Conservation (phyloP, 2,797 vertebrate species). For the Aphelocoma californica region DNA sequence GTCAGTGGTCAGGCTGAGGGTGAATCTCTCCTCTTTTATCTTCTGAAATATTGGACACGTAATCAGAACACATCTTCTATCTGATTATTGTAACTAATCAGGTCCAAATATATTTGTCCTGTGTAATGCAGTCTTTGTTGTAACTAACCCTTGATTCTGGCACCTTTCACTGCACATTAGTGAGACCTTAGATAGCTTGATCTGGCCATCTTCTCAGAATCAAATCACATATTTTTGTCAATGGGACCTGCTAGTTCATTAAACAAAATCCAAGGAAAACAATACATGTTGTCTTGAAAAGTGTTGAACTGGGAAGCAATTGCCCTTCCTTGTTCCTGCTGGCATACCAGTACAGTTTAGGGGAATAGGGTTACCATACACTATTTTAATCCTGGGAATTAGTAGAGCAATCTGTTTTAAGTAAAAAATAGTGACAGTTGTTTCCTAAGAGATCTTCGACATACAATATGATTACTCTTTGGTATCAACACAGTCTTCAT, state of each 20-base stretch:
- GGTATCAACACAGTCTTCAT: background rate
- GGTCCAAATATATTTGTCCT: background rate
- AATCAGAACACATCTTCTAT: background rate
- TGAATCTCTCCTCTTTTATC: background rate
- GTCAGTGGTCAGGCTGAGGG: background rate
- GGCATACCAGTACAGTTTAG: background rate
- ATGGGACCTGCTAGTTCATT: background rate
- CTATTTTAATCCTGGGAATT: background rate
- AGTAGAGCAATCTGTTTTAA: background rate
- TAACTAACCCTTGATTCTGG: background rate
- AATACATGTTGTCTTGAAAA: background rate
- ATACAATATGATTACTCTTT: background rate
- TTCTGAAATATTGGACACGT: background rate
- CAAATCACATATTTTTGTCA: background rate
- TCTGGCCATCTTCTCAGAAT: background rate
- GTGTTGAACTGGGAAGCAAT: background rate
- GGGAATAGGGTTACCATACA: background rate
- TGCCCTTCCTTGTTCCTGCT: background rate
- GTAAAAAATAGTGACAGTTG: background rate
- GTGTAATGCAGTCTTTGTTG: background rate
- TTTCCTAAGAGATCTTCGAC: background rate
- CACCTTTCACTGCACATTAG: background rate
- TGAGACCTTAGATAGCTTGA: background rate
- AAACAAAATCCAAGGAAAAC: background rate
- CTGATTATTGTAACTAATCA: background rate